Evolutionary conservation across 2,113 vertebrate genomes (phyloP).

Genomic region (Bubo bubo): DNA sequence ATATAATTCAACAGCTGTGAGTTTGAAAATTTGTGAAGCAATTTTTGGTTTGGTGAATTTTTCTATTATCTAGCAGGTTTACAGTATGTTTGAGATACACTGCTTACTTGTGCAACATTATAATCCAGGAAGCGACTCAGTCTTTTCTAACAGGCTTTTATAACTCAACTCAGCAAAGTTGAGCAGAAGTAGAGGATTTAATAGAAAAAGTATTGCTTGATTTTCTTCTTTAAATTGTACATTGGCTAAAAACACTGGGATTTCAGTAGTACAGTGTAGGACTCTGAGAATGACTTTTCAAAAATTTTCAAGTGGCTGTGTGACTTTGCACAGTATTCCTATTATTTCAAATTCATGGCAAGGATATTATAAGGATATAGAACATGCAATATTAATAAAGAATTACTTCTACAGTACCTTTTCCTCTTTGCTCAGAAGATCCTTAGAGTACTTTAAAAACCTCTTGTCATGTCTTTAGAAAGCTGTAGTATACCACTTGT

Average conservation of each 20-base stretch:
- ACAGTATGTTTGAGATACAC: not conserved
- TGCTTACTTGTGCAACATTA: not conserved
- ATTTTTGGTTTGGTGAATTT: not conserved
- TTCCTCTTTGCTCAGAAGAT: not conserved
- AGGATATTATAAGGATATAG: not conserved
- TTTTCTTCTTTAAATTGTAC: not conserved
- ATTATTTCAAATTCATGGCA: not conserved
- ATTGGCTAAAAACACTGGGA: not conserved
- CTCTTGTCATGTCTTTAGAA: not conserved
- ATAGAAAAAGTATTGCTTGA: not conserved
- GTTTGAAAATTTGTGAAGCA: not conserved
- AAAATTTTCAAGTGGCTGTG: not conserved
- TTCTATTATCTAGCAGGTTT: not conserved
- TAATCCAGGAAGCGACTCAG: not conserved
- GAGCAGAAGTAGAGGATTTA: not conserved
- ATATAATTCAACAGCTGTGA: not conserved
- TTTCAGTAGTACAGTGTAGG: not conserved
- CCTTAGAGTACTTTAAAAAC: not conserved
- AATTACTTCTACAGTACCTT: not conserved
- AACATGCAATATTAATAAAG: not conserved
- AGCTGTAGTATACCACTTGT: not conserved
- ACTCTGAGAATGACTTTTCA: not conserved
- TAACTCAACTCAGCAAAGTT: not conserved
- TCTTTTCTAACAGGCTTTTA: not conserved
- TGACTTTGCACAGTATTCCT: not conserved